Percentiles rank a stretch among this genome's conserved stretches.
Evolutionary conservation across 1,140 invertebrate species (phyloP).

Genomic region (Macrocentrus cingulum): DNA sequence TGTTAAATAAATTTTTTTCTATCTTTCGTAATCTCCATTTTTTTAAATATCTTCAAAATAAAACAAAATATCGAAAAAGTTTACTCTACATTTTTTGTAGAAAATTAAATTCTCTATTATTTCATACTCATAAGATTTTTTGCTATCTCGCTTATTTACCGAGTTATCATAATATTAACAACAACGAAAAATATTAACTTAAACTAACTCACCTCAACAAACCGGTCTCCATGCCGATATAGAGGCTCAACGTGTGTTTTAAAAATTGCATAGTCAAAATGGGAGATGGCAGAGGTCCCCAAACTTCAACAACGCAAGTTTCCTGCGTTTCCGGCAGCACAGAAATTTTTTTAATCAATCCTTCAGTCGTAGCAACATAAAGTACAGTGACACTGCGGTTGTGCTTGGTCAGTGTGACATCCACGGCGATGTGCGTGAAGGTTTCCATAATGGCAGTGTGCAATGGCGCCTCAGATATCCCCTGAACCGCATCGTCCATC

Average conservation of each 20-base stretch:
- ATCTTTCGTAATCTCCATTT: no score
- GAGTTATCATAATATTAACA: slow-evolving; percentile 1
- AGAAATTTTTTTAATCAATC: slow-evolving; percentile 79
- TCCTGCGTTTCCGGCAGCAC: slow-evolving; percentile 68
- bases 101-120: no score
- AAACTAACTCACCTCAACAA: slow-evolving; percentile 59
- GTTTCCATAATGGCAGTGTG: slow-evolving; percentile 72
- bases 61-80: no score
- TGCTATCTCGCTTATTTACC: no score
- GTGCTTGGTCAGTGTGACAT: slow-evolving; percentile 71
- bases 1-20: no score
- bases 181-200: not conserved
- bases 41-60: no score
- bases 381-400: slow-evolving; percentile 69
- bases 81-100: no score
- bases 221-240: slow-evolving; percentile 73
- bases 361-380: slow-evolving; percentile 76
- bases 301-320: slow-evolving; percentile 84
- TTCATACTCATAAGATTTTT: no score
- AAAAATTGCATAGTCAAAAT: slow-evolving; percentile 76
- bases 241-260: slow-evolving; percentile 78
- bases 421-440: slow-evolving; percentile 79
- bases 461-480: slow-evolving; percentile 69
- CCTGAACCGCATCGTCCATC: slow-evolving; percentile 84
- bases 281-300: slow-evolving; percentile 70